Evolutionary conservation across 2,113 vertebrate genomes (phyloP).

Genomic region (Elanus axillaris): DNA sequence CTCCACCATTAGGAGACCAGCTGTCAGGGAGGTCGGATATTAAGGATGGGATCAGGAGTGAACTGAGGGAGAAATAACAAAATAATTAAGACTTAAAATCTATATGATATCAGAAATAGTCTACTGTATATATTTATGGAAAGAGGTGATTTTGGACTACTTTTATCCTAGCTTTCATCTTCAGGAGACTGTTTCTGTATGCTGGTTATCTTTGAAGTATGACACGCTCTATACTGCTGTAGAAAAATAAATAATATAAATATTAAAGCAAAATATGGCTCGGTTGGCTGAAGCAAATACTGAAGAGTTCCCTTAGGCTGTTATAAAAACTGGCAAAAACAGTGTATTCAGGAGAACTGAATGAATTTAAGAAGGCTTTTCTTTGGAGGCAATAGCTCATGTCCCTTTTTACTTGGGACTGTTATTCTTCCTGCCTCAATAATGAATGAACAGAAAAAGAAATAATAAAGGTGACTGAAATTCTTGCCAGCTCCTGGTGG

Average conservation of each 20-base stretch:
- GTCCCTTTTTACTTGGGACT: background rate
- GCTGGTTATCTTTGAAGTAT: background rate
- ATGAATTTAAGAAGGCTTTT: background rate
- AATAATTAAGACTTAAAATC: background rate
- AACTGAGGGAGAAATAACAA: background rate
- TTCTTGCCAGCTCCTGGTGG: background rate
- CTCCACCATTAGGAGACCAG: background rate
- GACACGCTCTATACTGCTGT: background rate
- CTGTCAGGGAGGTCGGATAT: background rate
- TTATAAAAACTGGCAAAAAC: background rate
- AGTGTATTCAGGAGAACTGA: background rate
- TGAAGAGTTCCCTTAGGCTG: background rate
- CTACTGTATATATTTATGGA: background rate
- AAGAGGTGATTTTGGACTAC: background rate
- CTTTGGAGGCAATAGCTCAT: background rate
- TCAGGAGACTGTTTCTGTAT: background rate
- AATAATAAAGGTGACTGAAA: background rate
- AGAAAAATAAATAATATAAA: constrained; percentile 3
- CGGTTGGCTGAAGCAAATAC: background rate
- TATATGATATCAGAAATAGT: background rate
- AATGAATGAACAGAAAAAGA: background rate
- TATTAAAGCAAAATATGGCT: constrained; percentile 9
- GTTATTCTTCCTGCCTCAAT: background rate
- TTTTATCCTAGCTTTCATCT: background rate
- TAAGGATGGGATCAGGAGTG: background rate